phyloP scores from a whole-genome alignment of 2,888 invertebrate genomes.

The Bugulina stolonifera region DNA sequence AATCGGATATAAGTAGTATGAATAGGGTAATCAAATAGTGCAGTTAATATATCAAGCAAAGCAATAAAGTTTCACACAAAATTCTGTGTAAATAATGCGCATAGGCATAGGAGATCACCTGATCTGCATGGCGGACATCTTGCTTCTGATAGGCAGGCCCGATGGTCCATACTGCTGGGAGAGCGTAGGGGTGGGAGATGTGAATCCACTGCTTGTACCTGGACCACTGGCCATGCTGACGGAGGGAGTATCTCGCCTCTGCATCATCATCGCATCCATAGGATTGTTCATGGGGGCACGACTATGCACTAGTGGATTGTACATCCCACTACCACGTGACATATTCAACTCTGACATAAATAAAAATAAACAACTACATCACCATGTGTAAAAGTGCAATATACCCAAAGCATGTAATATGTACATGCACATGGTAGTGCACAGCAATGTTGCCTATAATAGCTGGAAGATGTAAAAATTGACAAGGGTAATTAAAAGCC shows the following conservation, averaged over 20 bases:
- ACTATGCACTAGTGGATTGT: neutral
- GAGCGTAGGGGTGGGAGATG: constrained; percentile 8
- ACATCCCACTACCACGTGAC: neutral
- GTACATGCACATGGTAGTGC: no score
- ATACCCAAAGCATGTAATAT: no score
- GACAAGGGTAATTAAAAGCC: no score
- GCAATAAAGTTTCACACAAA: no score
- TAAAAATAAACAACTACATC: no score
- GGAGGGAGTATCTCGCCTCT: neutral
- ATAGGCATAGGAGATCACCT: constrained; percentile 41
- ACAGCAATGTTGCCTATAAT: no score
- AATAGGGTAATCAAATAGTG: no score
- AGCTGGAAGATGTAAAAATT: no score
- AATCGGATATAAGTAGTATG: no score
- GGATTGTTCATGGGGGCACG: neutral
- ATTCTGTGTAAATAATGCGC: no score
- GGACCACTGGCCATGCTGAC: neutral
- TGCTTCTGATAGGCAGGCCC: constrained; percentile 41
- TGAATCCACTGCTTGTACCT: constrained; percentile 3
- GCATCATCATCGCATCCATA: neutral
- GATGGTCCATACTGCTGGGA: constrained; percentile 18
- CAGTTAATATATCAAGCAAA: no score
- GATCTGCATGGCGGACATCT: constrained; percentile 55
- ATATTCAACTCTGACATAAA: neutral
- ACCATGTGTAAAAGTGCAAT: no score